These are phyloP conservation scores for Carabus problematicus DNA, from an alignment of 2,888 invertebrate species.

Conservation along the genomic window DNA sequence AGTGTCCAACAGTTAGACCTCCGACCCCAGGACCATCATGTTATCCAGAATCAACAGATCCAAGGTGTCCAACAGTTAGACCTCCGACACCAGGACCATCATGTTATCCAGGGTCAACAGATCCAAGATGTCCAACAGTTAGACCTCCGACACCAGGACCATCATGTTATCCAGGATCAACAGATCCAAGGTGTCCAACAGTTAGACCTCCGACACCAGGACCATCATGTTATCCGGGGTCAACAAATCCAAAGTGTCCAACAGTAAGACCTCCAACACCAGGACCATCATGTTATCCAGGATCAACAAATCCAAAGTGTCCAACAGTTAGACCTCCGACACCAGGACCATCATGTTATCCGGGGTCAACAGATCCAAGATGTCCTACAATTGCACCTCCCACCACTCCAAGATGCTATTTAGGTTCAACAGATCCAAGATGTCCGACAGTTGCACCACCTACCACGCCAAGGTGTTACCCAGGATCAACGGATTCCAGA, in stretches of 20 bases:
- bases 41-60: constrained; percentile 51
- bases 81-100: constrained; percentile 47
- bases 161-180: constrained; percentile 51
- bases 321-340: constrained; percentile 49
- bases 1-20: constrained; percentile 46
- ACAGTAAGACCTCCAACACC: constrained; percentile 46
- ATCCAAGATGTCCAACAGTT: constrained; percentile 54
- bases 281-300: constrained; percentile 50
- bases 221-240: constrained; percentile 47
- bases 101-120: constrained; percentile 55
- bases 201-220: constrained; percentile 35
- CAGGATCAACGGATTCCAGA: constrained; percentile 52
- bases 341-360: background rate
- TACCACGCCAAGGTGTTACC: constrained; percentile 50
- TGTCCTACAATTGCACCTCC: constrained; percentile 16
- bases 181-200: constrained; percentile 48
- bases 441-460: constrained; percentile 54
- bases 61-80: constrained; percentile 51
- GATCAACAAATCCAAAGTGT: constrained; percentile 52
- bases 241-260: constrained; percentile 45
- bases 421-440: constrained; percentile 55
- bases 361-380: no score
- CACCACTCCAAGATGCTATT: constrained; percentile 53
- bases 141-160: constrained; percentile 47
- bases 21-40: constrained; percentile 49